Percentiles rank a stretch among this genome's conserved stretches.
These are phyloP conservation scores for Epinotia nisella DNA, from an alignment of 2,888 invertebrate genomes.

Conservation along the genomic window DNA sequence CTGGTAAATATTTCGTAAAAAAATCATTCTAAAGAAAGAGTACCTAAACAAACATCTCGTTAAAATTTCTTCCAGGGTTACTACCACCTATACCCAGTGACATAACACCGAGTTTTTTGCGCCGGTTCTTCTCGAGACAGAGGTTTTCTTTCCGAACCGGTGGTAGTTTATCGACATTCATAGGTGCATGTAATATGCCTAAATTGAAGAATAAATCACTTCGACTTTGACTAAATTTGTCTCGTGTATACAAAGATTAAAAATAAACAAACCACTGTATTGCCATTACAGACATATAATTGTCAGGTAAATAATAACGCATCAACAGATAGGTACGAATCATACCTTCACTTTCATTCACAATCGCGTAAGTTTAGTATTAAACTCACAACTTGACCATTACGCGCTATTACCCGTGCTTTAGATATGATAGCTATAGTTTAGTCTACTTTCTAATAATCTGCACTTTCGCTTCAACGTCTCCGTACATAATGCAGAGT, in stretches of 20 bases:
- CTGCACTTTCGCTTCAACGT: slow-evolving; percentile 64
- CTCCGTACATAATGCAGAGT: slow-evolving; percentile 50
- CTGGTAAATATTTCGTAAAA: neutral
- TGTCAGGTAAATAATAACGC: slow-evolving; percentile 17
- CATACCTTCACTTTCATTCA: slow-evolving; percentile 35
- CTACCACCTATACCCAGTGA: no score
- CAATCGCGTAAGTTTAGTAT: slow-evolving; percentile 28
- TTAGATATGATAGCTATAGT: slow-evolving; percentile 39
- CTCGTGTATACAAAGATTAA: slow-evolving; percentile 4
- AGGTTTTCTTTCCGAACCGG: no score
- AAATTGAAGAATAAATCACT: no score
- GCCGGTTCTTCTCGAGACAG: no score
- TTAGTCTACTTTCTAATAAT: slow-evolving; percentile 65
- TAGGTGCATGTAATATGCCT: no score
- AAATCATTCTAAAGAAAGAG: neutral
- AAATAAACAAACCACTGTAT: neutral
- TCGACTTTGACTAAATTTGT: no score
- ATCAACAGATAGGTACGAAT: slow-evolving; percentile 26
- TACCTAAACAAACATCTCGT: no score
- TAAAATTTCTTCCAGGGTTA: neutral
- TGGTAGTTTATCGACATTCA: no score
- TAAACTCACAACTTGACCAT: slow-evolving; percentile 38
- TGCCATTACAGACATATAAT: neutral
- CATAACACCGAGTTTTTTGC: no score
- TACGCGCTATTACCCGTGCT: slow-evolving; percentile 38